These are phyloP conservation scores for Drosophila aff. DNA, from an alignment of 1,140 invertebrate species.

Conservation along the genomic window DNA sequence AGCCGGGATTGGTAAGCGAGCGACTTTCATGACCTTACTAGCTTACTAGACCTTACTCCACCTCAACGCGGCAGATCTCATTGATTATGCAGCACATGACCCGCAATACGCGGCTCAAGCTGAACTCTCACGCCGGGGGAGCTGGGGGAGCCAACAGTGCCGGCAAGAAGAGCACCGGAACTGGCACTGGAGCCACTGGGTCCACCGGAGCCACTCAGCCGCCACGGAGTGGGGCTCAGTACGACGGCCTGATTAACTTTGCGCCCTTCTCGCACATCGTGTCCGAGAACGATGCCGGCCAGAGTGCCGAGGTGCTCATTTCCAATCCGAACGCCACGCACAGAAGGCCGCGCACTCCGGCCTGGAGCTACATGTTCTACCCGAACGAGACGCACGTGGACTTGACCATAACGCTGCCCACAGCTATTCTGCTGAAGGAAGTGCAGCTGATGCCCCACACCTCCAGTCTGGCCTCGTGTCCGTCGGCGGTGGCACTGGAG, in stretches of 20 bases:
- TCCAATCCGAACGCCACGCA: slow-evolving; percentile 91
- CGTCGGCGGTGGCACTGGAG: slow-evolving; percentile 95
- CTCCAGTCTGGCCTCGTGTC: slow-evolving; percentile 93
- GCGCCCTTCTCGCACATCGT: slow-evolving; percentile 93
- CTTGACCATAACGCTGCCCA: slow-evolving; percentile 93
- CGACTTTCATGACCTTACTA: background rate
- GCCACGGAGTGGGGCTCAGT: slow-evolving; percentile 73
- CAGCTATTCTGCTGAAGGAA: slow-evolving; percentile 95
- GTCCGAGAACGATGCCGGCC: slow-evolving; percentile 93
- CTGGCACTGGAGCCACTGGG: slow-evolving; percentile 38
- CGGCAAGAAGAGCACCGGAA: slow-evolving; percentile 60
- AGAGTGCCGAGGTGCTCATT: slow-evolving; percentile 94
- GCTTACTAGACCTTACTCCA: no score
- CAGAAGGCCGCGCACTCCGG: slow-evolving; percentile 92
- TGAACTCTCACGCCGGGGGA: slow-evolving; percentile 47
- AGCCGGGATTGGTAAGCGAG: slow-evolving; percentile 81
- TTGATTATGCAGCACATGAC: slow-evolving; percentile 89
- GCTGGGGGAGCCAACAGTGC: slow-evolving; percentile 26
- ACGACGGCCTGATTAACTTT: slow-evolving; percentile 93
- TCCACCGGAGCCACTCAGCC: slow-evolving; percentile 46
- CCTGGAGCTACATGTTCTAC: slow-evolving; percentile 97
- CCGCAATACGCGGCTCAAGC: slow-evolving; percentile 82
- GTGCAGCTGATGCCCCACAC: slow-evolving; percentile 95
- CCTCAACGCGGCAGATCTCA: slow-evolving; percentile 80
- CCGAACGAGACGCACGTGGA: slow-evolving; percentile 95